These are phyloP conservation scores for Megalops atlanticus DNA, from an alignment of 2,113 vertebrate species.

Conservation along the genomic window DNA sequence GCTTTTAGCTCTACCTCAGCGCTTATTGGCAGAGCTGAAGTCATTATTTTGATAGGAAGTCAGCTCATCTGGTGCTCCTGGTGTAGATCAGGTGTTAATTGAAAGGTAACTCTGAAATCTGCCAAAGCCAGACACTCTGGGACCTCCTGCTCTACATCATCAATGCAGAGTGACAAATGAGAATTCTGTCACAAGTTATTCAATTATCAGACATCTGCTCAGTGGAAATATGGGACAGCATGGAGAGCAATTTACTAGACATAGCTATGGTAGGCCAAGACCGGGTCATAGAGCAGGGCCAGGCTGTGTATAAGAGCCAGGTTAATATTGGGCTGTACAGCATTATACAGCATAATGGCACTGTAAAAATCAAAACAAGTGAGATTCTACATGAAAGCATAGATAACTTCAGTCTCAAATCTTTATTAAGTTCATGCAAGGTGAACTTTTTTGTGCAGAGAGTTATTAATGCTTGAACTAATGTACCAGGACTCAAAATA, in stretches of 20 bases:
- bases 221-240: too few species aligned
- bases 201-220: slow-evolving; percentile 5
- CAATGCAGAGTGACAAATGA: neutral
- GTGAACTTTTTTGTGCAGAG: too few species aligned
- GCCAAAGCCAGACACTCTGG: neutral
- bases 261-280: neutral
- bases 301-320: neutral
- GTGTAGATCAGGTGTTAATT: neutral
- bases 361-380: too few species aligned
- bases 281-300: neutral
- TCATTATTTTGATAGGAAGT: neutral
- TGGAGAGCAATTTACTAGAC: neutral
- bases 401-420: too few species aligned
- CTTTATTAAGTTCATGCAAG: too few species aligned
- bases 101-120: neutral
- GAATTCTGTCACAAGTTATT: neutral
- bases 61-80: neutral
- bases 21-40: neutral
- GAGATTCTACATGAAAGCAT: too few species aligned
- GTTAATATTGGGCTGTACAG: too few species aligned
- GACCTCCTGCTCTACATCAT: neutral
- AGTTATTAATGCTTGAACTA: too few species aligned
- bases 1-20: too few species aligned
- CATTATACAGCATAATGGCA: too few species aligned
- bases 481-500: too few species aligned